Base-by-base conservation (phyloP, 2,888 invertebrate species). In the Cheilosia soror region DNA sequence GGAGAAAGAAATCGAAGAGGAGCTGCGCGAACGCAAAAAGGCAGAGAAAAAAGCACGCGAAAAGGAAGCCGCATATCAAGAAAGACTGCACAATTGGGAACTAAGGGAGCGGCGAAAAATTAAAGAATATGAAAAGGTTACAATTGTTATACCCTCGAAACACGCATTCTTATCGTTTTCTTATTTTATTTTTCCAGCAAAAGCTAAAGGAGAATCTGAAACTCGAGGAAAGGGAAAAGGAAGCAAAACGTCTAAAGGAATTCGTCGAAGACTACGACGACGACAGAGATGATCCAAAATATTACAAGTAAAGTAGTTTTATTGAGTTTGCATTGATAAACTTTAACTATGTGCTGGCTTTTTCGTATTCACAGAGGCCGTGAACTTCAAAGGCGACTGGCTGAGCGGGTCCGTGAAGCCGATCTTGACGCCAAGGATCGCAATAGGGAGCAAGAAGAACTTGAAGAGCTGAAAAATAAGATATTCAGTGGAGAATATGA, bases 211-310 rank as follows among this genome's bases (percentile, higher is more conserved):
- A 98, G 91, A 93, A 96, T 58, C 94, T 96, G 88, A 96, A 96
- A 89, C 96, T 97, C 89, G 96, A 97, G 89, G 98, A 98, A 91
- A 94, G 97, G 79, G 96, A 96, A 91, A 95, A 96, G 79, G 99
- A 99, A 93, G 98, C 98, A 0, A 97, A 97, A 93, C 94, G 97
- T 53, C 94, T 99, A 71, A 98, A 98, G 92, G 98, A 99, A 93
- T 99, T 99, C 93, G 94, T 99, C 3, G 99, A 99, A 93, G 99
- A 99, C 92, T 99, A 99, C 91, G 99, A 99, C 90, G 99, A 99
- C 92, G 98, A 99, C 92, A 94, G 98, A 68, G 98, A 99, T 92
- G 99, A 99, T 92, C 94, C 96, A 62, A 99, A 99, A 93, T 99
- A 97, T 93, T 99, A 99, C 94, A 98, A 97, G 90, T 90, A 89